Base-by-base conservation (phyloP, 2,113 vertebrate genomes). In the Gymnogyps californianus region DNA sequence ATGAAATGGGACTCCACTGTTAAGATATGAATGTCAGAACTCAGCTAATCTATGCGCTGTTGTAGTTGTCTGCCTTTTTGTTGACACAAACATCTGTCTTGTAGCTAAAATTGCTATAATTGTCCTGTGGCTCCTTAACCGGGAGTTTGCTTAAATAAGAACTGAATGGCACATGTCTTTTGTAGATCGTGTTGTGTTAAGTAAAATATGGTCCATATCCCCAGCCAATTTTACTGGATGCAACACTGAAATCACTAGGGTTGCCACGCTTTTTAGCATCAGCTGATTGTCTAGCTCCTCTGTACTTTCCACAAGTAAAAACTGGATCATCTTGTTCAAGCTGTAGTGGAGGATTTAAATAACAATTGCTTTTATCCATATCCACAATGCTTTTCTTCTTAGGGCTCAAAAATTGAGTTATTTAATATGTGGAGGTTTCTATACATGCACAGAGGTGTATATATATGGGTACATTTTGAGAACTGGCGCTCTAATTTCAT, bases 61-160 rank as follows among this genome's bases (percentile, higher is more conserved):
- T 93, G 52, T 69, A 58, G 62, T 86, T 93, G 78, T 94, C 94
- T 96, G 87, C 49, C 59, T 83, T 88, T 51, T 64, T 86, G 40
- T 80, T 77, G 67, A 64, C 52, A 34, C 21, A 76, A 54, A 51
- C 31, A 46, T 49, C 59, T 79, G 22, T 36, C 64, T 77, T 87
- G 38, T 44, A 62, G 24, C 29, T 84, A 29, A 79, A 90, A 75
- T n/a, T 58, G 15, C 17, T 89, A 2, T 88, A 81, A 61, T 36
- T 71, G 15, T 49, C 32, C 18, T 52, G 8, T 65, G 87, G 18
- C 67, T 80, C 42, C n/a, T 38, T 40, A 54, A 61, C 36, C 64
- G 3, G 0, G 31, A 80, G 18, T 92, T 93, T 77, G 18, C 49
- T 36, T 72, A 40, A 74, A 31, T 62, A 87, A 52, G 62, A 65